Evolutionary conservation across 2,797 vertebrate species (phyloP).

Genomic region (Amblyraja radiata): DNA sequence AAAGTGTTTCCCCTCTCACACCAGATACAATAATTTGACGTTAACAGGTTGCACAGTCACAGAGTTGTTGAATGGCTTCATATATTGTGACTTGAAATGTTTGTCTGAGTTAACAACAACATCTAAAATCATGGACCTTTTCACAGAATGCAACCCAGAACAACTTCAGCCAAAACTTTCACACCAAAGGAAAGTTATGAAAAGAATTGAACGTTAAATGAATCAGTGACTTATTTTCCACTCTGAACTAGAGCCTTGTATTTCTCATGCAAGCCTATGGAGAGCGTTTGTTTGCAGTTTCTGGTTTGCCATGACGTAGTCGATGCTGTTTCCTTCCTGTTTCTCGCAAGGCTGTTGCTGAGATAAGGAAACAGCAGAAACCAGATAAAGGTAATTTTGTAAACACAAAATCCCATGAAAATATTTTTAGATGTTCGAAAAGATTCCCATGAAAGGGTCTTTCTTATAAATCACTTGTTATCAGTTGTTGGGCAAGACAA

Average conservation of each 20-base stretch:
- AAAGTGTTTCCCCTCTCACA: not conserved
- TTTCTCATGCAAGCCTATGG: conserved; percentile 41
- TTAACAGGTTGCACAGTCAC: not conserved
- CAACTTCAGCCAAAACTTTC: not conserved
- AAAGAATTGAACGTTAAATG: not conserved
- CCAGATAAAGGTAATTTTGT: not conserved
- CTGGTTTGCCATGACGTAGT: conserved; percentile 69
- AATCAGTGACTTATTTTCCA: conserved; percentile 8
- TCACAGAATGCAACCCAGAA: not conserved
- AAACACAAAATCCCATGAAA: not conserved
- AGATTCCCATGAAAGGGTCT: not conserved
- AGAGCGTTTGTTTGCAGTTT: conserved; percentile 60
- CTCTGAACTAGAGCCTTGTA: conserved; percentile 6
- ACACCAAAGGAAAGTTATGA: not conserved
- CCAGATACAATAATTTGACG: not conserved
- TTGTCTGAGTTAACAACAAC: not conserved
- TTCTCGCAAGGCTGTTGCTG: conserved; percentile 54
- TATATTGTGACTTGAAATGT: not conserved
- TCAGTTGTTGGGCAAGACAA: not conserved
- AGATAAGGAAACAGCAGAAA: conserved; percentile 58
- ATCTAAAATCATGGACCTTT: not conserved
- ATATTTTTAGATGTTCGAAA: not conserved
- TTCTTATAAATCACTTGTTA: not conserved
- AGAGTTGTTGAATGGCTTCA: not conserved
- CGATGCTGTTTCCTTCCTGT: conserved; percentile 72